These are phyloP conservation scores for Pocillopora meandrina DNA, from an alignment of 92 coral and sea anemone genomes.

Conservation along the genomic window DNA sequence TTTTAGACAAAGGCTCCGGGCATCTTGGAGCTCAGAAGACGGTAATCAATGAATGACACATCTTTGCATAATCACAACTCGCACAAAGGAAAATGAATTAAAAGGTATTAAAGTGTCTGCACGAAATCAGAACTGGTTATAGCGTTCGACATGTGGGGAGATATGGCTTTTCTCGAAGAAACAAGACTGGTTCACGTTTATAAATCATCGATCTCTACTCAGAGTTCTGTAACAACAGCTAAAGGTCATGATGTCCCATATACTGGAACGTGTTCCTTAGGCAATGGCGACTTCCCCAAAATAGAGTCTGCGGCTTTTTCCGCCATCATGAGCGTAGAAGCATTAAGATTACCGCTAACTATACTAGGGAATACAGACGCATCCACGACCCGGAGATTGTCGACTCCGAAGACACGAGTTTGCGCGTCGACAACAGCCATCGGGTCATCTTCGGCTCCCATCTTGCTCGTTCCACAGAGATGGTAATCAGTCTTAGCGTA, in stretches of 20 bases:
- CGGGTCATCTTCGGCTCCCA: slow-evolving; percentile 73
- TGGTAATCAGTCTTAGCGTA: slow-evolving; percentile 75
- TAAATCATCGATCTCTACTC: too few relatives aligned
- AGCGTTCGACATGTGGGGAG: too few relatives aligned
- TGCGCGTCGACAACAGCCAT: slow-evolving; percentile 72
- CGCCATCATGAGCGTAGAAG: slow-evolving; percentile 85
- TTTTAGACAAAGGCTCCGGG: too few relatives aligned
- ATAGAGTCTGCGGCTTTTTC: slow-evolving; percentile 77
- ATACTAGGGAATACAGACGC: slow-evolving; percentile 80
- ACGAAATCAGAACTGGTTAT: too few relatives aligned
- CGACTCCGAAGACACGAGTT: slow-evolving; percentile 69
- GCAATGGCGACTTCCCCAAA: slow-evolving; percentile 53
- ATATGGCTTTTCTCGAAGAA: too few relatives aligned
- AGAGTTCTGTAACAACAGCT: neutral
- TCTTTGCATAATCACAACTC: too few relatives aligned
- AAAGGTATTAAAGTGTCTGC: too few relatives aligned
- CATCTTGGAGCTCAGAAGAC: too few relatives aligned
- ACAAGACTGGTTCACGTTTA: too few relatives aligned
- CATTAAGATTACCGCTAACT: slow-evolving; percentile 77
- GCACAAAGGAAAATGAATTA: too few relatives aligned
- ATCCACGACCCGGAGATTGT: slow-evolving; percentile 75
- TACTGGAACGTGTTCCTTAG: slow-evolving; percentile 71
- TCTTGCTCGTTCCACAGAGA: slow-evolving; percentile 80
- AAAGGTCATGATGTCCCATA: slow-evolving; percentile 12
- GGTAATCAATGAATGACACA: too few relatives aligned